Evolutionary conservation across 2,888 invertebrate species (phyloP).

Genomic region (Julus scanicus): DNA sequence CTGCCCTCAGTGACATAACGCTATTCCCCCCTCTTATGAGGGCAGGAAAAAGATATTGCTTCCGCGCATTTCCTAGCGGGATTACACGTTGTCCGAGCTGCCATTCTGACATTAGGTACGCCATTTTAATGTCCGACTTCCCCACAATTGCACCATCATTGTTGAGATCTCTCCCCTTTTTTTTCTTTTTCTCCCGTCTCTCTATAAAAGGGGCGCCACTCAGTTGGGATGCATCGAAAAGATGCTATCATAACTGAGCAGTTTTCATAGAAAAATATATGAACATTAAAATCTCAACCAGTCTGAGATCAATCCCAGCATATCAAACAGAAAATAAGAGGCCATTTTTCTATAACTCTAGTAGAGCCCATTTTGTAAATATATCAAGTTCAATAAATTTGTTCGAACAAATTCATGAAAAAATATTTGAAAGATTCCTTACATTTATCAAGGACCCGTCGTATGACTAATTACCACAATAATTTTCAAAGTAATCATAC

Average conservation of each 20-base stretch:
- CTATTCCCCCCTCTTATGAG: neutral
- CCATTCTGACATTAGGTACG: conserved; percentile 51
- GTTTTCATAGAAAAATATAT: neutral
- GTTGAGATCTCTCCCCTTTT: conserved; percentile 38
- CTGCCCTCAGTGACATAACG: conserved; percentile 51
- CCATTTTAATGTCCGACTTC: conserved; percentile 47
- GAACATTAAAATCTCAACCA: no score
- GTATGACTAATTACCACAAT: no score
- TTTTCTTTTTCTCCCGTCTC: neutral
- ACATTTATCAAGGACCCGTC: no score
- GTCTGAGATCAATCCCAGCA: no score
- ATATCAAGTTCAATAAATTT: no score
- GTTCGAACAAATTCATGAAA: no score
- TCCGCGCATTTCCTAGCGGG: conserved; percentile 44
- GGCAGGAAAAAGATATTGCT: conserved; percentile 41
- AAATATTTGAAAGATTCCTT: no score
- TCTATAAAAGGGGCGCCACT: conserved; percentile 1
- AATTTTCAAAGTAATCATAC: no score
- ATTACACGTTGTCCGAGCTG: conserved; percentile 47
- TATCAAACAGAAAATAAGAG: no score
- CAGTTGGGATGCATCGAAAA: neutral
- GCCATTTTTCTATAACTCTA: no score
- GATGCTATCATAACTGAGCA: neutral
- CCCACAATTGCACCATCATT: conserved; percentile 49
- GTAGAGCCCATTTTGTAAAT: no score